These are phyloP conservation scores for Gnathonemus echidnorhynchus DNA, from an alignment of 2,113 vertebrate species.

Conservation along the genomic window DNA sequence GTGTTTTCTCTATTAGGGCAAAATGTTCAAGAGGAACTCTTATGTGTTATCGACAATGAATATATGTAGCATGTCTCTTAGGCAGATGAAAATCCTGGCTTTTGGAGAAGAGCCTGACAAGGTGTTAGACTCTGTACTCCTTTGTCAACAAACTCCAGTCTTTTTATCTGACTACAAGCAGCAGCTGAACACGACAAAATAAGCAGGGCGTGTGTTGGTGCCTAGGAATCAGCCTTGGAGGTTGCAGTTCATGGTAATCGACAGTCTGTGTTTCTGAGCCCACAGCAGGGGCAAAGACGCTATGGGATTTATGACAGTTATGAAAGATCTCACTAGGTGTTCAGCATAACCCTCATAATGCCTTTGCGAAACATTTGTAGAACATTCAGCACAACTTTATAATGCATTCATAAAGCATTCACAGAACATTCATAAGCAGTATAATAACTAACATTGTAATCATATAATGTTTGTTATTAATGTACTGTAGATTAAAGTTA, in stretches of 20 bases:
- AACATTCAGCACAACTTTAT: not conserved
- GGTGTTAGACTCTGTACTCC: conserved; percentile 57
- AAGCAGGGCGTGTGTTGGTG: conserved; percentile 45
- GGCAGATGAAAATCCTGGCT: conserved; percentile 46
- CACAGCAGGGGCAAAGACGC: conserved; percentile 15
- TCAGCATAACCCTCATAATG: not conserved
- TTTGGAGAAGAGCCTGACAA: conserved; percentile 52
- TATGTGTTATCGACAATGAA: conserved; percentile 61
- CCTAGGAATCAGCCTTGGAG: conserved; percentile 50
- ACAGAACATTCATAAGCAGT: not conserved
- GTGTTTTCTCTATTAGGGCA: not conserved
- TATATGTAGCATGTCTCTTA: conserved; percentile 47
- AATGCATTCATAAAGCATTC: not conserved
- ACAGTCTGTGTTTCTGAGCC: conserved; percentile 37
- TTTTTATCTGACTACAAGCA: conserved; percentile 54
- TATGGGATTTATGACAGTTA: not conserved
- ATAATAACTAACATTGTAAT: not conserved
- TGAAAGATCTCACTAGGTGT: not conserved
- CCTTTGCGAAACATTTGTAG: not conserved
- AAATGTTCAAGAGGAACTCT: conserved; percentile 40
- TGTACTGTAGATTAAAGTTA: not conserved
- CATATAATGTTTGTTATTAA: not conserved
- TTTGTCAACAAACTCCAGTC: conserved; percentile 56
- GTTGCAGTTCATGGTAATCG: conserved; percentile 38
- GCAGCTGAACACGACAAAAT: conserved; percentile 56